phyloP scores from a whole-genome alignment of 2,888 invertebrate genomes.

The Argynnis bischoffii region DNA sequence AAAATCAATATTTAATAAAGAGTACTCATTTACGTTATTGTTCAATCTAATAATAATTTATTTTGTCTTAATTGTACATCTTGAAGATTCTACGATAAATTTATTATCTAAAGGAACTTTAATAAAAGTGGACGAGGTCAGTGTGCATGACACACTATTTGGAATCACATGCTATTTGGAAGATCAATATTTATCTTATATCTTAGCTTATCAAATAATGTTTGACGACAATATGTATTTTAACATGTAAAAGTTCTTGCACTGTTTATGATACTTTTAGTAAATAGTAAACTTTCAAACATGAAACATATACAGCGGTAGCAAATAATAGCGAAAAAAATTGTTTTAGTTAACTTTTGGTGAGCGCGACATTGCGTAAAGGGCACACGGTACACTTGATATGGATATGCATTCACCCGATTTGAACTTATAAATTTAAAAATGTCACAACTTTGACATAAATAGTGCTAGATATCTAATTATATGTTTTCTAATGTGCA shows the following conservation, averaged over 20 bases:
- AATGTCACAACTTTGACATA: no score
- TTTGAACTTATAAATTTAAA: neutral
- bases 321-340: conserved; percentile 1
- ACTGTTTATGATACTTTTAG: neutral
- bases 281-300: neutral
- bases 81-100: neutral
- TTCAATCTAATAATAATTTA: no score
- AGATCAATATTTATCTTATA: no score
- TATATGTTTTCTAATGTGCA: no score
- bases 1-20: no score
- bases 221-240: neutral
- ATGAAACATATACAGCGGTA: neutral
- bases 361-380: conserved; percentile 6
- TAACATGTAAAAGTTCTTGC: neutral
- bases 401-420: neutral
- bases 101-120: conserved; percentile 2
- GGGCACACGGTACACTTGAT: neutral
- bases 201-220: neutral
- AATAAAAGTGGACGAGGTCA: conserved; percentile 1
- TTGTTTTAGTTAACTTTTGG: conserved; percentile 1
- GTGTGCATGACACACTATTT: conserved; percentile 1
- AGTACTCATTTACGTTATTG: no score
- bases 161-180: neutral
- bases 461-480: no score
- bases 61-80: no score